Evolutionary conservation across 2,113 vertebrate genomes (phyloP).

Genomic region (Dipodomys stephensi): DNA sequence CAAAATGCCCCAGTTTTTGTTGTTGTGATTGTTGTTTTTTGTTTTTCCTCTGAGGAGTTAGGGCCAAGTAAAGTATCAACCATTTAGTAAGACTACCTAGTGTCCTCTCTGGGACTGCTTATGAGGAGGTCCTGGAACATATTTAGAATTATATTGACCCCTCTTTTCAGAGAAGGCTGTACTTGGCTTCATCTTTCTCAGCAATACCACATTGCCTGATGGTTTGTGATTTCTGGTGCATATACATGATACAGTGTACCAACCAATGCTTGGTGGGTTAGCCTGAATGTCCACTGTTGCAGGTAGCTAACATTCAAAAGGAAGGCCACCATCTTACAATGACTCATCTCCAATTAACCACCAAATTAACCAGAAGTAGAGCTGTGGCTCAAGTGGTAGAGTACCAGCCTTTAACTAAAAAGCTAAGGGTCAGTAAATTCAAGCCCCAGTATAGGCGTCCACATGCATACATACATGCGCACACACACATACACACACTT

Average conservation of each 20-base stretch:
- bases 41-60: slow-evolving; percentile 14
- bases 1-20: slow-evolving; percentile 46
- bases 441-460: too few relatives aligned
- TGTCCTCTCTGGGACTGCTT: neutral
- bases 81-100: neutral
- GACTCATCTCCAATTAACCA: neutral
- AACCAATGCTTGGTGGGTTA: neutral
- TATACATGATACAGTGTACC: neutral
- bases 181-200: slow-evolving; percentile 49
- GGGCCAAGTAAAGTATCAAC: neutral
- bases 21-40: too few relatives aligned
- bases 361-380: too few relatives aligned
- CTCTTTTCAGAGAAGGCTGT: slow-evolving; percentile 43
- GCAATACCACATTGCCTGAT: neutral
- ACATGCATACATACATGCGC: too few relatives aligned
- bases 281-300: neutral
- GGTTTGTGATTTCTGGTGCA: slow-evolving; percentile 39
- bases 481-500: too few relatives aligned
- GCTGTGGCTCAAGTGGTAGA: too few relatives aligned
- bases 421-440: too few relatives aligned
- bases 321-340: neutral
- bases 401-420: too few relatives aligned
- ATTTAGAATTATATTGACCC: slow-evolving; percentile 39
- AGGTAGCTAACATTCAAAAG: slow-evolving; percentile 32
- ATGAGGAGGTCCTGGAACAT: slow-evolving; percentile 2